Conservation (phyloP, 2,797 vertebrate genomes). For the Coendou prehensilis region DNA sequence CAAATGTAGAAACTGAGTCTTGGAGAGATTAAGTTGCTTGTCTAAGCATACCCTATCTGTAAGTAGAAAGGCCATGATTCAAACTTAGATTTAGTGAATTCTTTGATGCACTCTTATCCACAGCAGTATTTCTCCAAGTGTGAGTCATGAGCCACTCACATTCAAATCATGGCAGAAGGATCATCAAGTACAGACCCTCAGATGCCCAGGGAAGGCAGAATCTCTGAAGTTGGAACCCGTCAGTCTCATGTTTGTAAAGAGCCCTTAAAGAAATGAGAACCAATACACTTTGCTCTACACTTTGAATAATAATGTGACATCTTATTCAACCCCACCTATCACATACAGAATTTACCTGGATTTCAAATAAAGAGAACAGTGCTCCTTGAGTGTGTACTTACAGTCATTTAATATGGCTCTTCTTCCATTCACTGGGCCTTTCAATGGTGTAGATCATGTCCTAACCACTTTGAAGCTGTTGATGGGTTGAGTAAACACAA, state of each 20-base stretch:
- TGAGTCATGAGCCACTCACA: not conserved
- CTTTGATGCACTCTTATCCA: not conserved
- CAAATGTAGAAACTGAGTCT: not conserved
- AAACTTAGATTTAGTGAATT: not conserved
- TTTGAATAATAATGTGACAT: not conserved
- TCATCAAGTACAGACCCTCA: not conserved
- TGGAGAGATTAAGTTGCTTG: slow-evolving; percentile 3
- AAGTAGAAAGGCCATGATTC: not conserved
- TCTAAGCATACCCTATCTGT: not conserved
- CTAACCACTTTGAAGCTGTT: slow-evolving; percentile 8
- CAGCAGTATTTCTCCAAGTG: not conserved
- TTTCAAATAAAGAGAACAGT: not conserved
- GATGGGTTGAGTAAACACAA: not conserved
- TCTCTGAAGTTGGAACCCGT: not conserved
- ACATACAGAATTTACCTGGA: rapidly evolving
- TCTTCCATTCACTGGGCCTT: slow-evolving; percentile 1
- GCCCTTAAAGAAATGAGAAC: not conserved
- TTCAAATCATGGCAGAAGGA: not conserved
- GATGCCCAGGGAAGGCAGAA: not conserved
- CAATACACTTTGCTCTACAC: not conserved
- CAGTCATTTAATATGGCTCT: too few relatives aligned
- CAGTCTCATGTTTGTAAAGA: not conserved
- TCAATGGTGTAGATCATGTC: not conserved
- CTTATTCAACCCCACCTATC: not conserved
- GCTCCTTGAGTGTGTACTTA: not conserved